These are phyloP conservation scores for Carcharodon carcharias DNA, from an alignment of 2,797 vertebrate genomes.

Conservation along the genomic window DNA sequence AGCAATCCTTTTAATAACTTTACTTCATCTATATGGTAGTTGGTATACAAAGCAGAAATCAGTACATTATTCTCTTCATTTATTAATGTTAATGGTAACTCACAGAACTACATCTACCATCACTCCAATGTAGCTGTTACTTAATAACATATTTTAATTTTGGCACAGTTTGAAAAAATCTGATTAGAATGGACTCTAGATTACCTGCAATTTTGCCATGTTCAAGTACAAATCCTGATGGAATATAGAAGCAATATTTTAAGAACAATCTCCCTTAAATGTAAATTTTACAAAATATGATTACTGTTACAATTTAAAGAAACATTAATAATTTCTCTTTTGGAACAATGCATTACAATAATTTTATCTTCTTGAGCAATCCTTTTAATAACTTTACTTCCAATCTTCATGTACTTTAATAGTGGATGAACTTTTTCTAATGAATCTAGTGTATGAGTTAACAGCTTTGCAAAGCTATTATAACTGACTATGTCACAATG, in stretches of 20 bases:
- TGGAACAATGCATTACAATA: neutral
- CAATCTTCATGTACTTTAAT: neutral
- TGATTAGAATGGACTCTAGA: constrained; percentile 23
- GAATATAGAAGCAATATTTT: constrained; percentile 38
- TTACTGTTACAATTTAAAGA: constrained; percentile 21
- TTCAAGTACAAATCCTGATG: constrained; percentile 38
- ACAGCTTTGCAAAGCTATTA: neutral
- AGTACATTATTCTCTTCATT: neutral
- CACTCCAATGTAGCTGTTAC: neutral
- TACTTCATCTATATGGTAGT: no score
- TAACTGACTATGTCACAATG: neutral
- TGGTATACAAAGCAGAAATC: neutral
- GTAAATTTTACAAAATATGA: constrained; percentile 24
- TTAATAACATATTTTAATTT: constrained; percentile 6
- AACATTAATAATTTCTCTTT: constrained; percentile 26
- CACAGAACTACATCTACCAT: neutral
- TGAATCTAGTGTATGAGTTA: neutral
- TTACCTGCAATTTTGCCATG: constrained; percentile 38
- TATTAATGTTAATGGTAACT: neutral
- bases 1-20: no score
- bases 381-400: neutral
- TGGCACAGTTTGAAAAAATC: constrained; percentile 26
- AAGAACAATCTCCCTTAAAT: constrained; percentile 33
- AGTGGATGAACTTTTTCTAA: neutral
- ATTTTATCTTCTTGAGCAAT: neutral